A percentile compares a stretch with the other conserved stretches of the same genome.
These are phyloP conservation scores for Amorpha juglandis DNA, from an alignment of 2,888 invertebrate genomes.

Conservation along the genomic window DNA sequence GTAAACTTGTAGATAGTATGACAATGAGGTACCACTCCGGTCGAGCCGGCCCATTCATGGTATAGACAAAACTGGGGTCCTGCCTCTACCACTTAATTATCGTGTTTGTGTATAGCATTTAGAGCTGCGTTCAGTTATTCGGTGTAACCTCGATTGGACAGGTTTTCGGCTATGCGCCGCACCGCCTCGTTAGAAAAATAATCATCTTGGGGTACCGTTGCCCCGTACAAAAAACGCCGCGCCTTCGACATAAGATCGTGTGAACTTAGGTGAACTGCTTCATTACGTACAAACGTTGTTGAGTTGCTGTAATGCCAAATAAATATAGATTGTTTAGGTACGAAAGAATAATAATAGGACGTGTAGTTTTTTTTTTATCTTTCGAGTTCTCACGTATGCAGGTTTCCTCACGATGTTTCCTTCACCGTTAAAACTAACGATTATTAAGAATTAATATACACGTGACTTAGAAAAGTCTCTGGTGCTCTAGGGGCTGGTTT, in stretches of 20 bases:
- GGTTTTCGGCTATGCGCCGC: constrained; percentile 15
- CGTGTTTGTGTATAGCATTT: not conserved
- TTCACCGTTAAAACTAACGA: too few species aligned
- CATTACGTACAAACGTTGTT: not conserved
- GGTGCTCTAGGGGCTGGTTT: too few species aligned
- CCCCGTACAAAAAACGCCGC: not conserved
- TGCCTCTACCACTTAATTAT: not conserved
- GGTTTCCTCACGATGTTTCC: too few species aligned
- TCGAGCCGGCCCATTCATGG: too few species aligned
- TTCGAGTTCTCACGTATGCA: too few species aligned
- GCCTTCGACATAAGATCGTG: not conserved
- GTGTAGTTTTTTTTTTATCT: too few species aligned
- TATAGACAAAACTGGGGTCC: too few species aligned
- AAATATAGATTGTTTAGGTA: not conserved
- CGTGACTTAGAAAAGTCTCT: too few species aligned
- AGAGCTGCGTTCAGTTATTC: not conserved
- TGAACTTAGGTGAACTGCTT: not conserved
- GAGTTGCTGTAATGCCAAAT: not conserved
- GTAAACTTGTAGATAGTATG: too few species aligned
- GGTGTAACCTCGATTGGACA: not conserved
- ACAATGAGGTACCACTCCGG: too few species aligned
- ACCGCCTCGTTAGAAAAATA: not conserved
- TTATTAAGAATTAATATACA: too few species aligned
- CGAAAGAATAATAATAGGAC: too few species aligned
- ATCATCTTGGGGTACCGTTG: constrained; percentile 17